Evolutionary conservation across 2,797 vertebrate genomes (phyloP), one percentile per base, ranked within the genome.

Genomic region (Fringilla coelebs): DNA sequence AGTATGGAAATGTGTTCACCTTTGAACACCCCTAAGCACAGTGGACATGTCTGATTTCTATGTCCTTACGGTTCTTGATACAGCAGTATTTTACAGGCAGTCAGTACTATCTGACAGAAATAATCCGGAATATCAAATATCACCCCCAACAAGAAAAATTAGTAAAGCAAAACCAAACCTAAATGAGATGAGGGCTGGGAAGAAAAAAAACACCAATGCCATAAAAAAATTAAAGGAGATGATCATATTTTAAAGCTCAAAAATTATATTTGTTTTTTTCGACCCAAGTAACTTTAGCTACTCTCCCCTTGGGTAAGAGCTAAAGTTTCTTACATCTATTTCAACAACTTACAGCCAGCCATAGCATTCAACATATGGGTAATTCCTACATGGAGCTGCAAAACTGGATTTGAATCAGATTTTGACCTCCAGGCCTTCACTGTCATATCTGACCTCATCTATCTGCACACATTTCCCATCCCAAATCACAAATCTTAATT

Each of bases 101-200:
- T n/a, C 26, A 65, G 8, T 65, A 48, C 11, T 67, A 41, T 17
- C 18, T 43, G 61, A 60, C 3, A 82, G 40, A 74, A 80, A 71
- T 71, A 9, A 74, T 28, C 5, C 3, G 9, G 48, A 71, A 67
- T 8, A 63, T 11, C 10, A 75, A 51, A 75, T 76, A 11, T 3
- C 8, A 20, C 13, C 48, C 19, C 3, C 29, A 58, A 41, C 9
- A 68, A 46, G 21, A 88, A 65, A 89, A 45, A 28, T 19, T 63
- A 70, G 16, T 40, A 28, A 81, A 94, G 51, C 1, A 76, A 71
- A 58, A 4, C 9, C 18, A 74, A 81, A 41, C 2, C 4, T 54
- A 78, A 75, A 65, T 26, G 32, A 12, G 18, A 13, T 0, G 1
- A 65, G 4, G 3, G 0, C 7, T 54, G 11, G 16, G 18, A 58